Conservation (phyloP, 2,888 invertebrate genomes). For the Melinaea menophilus region DNA sequence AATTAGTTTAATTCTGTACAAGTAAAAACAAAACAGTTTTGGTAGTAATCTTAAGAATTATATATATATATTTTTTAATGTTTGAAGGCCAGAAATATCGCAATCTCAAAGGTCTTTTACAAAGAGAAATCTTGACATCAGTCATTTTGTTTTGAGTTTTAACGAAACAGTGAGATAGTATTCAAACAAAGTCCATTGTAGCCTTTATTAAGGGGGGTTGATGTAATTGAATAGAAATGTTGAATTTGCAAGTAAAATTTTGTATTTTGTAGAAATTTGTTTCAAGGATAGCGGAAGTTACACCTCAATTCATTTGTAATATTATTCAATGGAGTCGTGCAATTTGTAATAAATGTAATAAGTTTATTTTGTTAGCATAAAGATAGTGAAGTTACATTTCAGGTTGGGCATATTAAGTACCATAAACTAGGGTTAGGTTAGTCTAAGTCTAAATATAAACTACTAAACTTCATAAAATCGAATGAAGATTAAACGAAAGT, state of each 20-base stretch:
- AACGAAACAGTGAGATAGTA: conserved; percentile 28
- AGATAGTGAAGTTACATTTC: conserved; percentile 55
- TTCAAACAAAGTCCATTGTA: conserved; percentile 30
- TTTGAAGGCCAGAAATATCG: neutral
- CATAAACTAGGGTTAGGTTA: conserved; percentile 36
- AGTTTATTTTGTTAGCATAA: conserved; percentile 48
- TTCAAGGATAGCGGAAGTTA: conserved; percentile 32
- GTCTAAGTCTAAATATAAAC: conserved; percentile 19
- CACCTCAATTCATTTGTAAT: conserved; percentile 38
- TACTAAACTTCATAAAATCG: conserved; percentile 9
- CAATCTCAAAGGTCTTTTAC: conserved; percentile 13
- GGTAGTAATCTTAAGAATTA: neutral
- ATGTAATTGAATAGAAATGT: conserved; percentile 36
- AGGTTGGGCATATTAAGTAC: conserved; percentile 58
- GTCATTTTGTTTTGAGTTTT: conserved; percentile 26
- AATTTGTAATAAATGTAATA: conserved; percentile 51
- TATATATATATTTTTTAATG: neutral
- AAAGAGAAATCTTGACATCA: conserved; percentile 24
- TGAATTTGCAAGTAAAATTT: conserved; percentile 40
- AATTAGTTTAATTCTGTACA: too few species aligned
- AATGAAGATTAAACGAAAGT: too few species aligned
- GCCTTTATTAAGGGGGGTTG: conserved; percentile 32
- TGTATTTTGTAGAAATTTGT: conserved; percentile 33
- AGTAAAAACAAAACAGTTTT: too few species aligned
- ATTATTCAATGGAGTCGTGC: conserved; percentile 39